Conservation (phyloP, 1,140 invertebrate genomes). For the Hypsibius dujardini region DNA sequence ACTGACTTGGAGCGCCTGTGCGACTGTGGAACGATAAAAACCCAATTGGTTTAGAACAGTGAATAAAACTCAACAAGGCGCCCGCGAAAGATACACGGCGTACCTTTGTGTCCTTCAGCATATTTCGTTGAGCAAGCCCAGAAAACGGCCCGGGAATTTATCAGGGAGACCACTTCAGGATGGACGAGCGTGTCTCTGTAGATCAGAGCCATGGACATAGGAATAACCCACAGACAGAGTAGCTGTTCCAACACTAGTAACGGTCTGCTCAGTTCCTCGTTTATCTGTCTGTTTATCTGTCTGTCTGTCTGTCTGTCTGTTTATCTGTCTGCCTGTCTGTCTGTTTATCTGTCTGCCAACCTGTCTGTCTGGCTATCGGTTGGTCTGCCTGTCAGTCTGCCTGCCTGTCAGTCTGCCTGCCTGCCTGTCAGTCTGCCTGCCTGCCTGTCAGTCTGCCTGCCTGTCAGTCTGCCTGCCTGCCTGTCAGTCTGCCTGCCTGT, state of each 20-base stretch:
- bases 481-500: too few species aligned
- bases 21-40: conserved; percentile 27
- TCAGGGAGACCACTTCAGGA: conserved; percentile 52
- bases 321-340: background rate
- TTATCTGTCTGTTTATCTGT: too few species aligned
- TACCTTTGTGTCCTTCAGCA: conserved; percentile 64
- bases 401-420: too few species aligned
- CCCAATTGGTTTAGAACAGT: background rate
- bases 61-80: conserved; percentile 17
- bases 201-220: conserved; percentile 6
- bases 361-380: too few species aligned
- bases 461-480: too few species aligned
- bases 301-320: too few species aligned
- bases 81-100: too few species aligned
- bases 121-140: conserved; percentile 76
- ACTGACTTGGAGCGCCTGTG: conserved; percentile 31
- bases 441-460: too few species aligned
- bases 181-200: conserved; percentile 53
- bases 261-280: background rate
- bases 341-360: too few species aligned
- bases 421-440: too few species aligned
- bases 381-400: too few species aligned
- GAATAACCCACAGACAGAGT: background rate
- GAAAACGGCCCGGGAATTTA: conserved; percentile 66
- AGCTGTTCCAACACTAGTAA: too few species aligned